Evolutionary conservation across 2,113 vertebrate genomes (phyloP).

Genomic region (Stercorarius parasiticus): DNA sequence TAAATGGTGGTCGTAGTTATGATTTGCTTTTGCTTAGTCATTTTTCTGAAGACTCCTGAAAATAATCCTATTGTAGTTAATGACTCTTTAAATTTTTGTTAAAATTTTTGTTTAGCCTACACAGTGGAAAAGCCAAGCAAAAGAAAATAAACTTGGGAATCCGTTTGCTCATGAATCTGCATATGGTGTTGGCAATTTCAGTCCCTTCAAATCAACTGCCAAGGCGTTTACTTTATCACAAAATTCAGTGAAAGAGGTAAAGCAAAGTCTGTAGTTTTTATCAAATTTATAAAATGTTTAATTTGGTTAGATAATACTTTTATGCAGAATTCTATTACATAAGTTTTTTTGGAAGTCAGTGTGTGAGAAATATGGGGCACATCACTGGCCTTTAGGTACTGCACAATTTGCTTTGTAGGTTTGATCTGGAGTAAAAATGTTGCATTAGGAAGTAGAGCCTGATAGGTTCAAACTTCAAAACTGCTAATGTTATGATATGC

Average conservation of each 20-base stretch:
- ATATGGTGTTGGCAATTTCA: conserved; percentile 69
- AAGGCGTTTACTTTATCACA: conserved; percentile 67
- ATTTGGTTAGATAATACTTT: not conserved
- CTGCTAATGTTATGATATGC: not conserved
- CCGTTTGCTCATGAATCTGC: conserved; percentile 67
- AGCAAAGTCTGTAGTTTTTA: not conserved
- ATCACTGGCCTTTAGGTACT: not conserved
- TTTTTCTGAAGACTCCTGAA: not conserved
- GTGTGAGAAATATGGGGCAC: not conserved
- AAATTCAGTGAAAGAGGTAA: conserved; percentile 75
- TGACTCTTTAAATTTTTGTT: not conserved
- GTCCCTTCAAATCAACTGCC: conserved; percentile 71
- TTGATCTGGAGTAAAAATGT: not conserved
- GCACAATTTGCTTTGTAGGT: not conserved
- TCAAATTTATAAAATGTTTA: not conserved
- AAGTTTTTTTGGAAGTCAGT: not conserved
- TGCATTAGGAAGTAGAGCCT: not conserved
- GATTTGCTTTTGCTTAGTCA: not conserved
- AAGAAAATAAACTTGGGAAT: conserved; percentile 74
- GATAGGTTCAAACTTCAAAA: not conserved
- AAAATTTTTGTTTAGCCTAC: conserved; percentile 58
- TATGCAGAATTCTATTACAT: not conserved
- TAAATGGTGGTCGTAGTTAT: not conserved
- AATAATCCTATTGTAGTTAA: not conserved
- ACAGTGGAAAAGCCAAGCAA: conserved; percentile 78